Base-by-base conservation (phyloP, 1,140 invertebrate genomes). In the Rhizoglyphus robini region DNA sequence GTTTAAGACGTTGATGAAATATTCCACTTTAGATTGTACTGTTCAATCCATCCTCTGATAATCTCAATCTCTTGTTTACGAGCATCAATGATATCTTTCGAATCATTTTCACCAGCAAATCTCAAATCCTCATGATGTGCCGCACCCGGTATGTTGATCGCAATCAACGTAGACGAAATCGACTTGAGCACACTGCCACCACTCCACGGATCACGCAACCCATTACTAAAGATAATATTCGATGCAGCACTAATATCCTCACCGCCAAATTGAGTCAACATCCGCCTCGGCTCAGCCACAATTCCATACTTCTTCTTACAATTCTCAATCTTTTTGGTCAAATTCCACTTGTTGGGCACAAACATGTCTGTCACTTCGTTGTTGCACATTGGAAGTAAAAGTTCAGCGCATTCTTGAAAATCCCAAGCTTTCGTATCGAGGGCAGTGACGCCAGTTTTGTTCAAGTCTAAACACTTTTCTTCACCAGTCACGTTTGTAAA, bases 51-150 rank as follows among this genome's bases (percentile, higher is more conserved):
- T 65, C 79, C 79, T 32, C 73, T 76, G 36, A 91, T 87, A 54
- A 81, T 79, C 4, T 78, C 73, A 65, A 79, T 80, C 72, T 91
- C 86, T 30, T 82, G 77, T 38, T 81, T 74, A 62, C 91, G 79
- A 1, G 88, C 84, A 58, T 77, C 69, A 29, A 76, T 78, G 0
- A 94, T 87, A 20, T 82, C 81, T 1, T 73, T 69, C 0, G 88
- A 86, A 76, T 95, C 90, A 8, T 76, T 72, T 0, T 78, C 74
- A 76, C 90, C 83, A 2, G 80, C 76, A 0, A 77, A 77, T 71
- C 93, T 81, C 20, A 96, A 79, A 75, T 96, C 94, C 30, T 95
- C 79, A 75, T 97, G 94, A 79, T 97, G 93, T 5, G 92, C 92
- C 0, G 85, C 88, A 75, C 92, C 84, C 3, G 87, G 83, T 61